These are phyloP conservation scores for Xiphophorus couchianus DNA, from an alignment of 2,113 vertebrate genomes.

Conservation along the genomic window DNA sequence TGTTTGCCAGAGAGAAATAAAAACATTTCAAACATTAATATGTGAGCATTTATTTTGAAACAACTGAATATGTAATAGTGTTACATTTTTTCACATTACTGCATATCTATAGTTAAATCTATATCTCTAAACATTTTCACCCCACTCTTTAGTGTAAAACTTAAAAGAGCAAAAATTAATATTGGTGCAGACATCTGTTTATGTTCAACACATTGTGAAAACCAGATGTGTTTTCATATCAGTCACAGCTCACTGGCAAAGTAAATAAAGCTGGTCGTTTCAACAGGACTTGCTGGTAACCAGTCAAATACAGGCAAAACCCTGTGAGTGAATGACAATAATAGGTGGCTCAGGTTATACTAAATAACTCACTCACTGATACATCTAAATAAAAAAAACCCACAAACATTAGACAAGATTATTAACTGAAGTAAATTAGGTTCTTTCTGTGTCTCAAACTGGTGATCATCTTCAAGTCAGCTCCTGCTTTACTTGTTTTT, in stretches of 20 bases:
- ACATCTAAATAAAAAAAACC: background rate
- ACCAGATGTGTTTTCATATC: slow-evolving; percentile 68
- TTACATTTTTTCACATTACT: too few relatives aligned
- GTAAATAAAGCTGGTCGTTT: slow-evolving; percentile 60
- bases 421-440: slow-evolving; percentile 27
- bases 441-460: slow-evolving; percentile 26
- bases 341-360: slow-evolving; percentile 53
- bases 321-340: slow-evolving; percentile 48
- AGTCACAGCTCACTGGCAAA: slow-evolving; percentile 67
- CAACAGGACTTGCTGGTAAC: slow-evolving; percentile 61
- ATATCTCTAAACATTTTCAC: too few relatives aligned
- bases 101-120: too few relatives aligned
- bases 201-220: slow-evolving; percentile 52
- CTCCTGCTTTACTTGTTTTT: background rate
- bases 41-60: too few relatives aligned
- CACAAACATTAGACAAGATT: slow-evolving; percentile 31
- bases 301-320: slow-evolving; percentile 54
- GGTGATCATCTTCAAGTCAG: slow-evolving; percentile 29
- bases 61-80: too few relatives aligned
- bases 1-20: too few relatives aligned
- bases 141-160: background rate
- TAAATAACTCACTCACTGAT: slow-evolving; percentile 54
- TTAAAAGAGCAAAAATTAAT: slow-evolving; percentile 48
- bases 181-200: slow-evolving; percentile 37
- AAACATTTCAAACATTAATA: too few relatives aligned